Evolutionary conservation across 1,140 invertebrate genomes (phyloP), one percentile per base, ranked within the genome.

Genomic region (Caenorhabditis latens): DNA sequence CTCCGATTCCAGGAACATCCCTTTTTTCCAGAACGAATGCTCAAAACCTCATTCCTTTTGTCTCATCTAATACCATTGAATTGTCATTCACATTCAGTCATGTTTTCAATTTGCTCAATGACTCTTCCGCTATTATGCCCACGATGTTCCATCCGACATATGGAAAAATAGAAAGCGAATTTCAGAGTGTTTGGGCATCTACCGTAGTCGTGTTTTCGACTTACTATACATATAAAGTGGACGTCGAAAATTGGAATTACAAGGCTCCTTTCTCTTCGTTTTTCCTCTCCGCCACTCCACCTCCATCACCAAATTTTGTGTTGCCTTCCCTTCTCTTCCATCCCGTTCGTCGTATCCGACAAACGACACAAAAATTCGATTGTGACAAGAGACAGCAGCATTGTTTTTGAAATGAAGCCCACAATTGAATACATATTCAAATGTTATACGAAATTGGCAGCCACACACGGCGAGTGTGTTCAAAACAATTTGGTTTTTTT

Each of bases 201-300:
- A 79, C 71, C 71, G 71, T 79, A 79, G 71, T 13, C 46, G 71
- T 79, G 71, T 79, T 79, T 79, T 79, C 71, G 71, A 79, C 71
- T 79, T 50, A 79, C 71, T 79, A 79, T 50, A 79, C 71, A 79
- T 79, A 79, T 79, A 79, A 79, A 79, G 71, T 50, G 71, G 71
- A 79, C 46, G 71, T 79, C 71, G 71, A 79, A 79, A 79, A 79
- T 79, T 79, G 71, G 71, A 79, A 79, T 79, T 79, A 79, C 71
- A 46, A 50, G 46, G 71, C 43, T 79, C 71, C 24, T 63, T 63
- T 40, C 24, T 40, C 24, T 40, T 63, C n/a, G 24, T 40, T 32
- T 32, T 53, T 50, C 71, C 7, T n/a, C 46, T 24, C 43, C 43
- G 53, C 71, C 46, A 24, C 71, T n/a, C 71, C 46, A 24, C 71